These are phyloP conservation scores for Remorina albescens DNA, from an alignment of 2,797 vertebrate species.

Conservation along the genomic window DNA sequence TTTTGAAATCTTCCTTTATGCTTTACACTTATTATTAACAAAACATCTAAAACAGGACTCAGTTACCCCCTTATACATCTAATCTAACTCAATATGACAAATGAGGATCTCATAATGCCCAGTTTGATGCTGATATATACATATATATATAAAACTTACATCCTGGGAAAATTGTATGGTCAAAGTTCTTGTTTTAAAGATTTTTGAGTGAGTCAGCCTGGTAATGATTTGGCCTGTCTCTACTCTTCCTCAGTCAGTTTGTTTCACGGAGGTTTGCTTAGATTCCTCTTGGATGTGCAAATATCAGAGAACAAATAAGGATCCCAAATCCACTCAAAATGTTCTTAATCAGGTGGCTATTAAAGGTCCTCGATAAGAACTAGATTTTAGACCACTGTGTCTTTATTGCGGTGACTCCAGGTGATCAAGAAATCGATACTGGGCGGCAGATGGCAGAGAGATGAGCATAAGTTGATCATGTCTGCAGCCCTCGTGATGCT, in stretches of 20 bases:
- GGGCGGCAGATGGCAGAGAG: not conserved
- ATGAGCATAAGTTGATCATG: constrained; percentile 14
- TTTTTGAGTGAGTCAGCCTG: not conserved
- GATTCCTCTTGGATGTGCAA: not conserved
- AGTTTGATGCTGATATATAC: too few species aligned
- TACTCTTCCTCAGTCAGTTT: not conserved
- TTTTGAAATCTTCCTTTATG: not conserved
- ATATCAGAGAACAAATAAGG: not conserved
- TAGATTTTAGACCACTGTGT: not conserved
- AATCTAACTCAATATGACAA: not conserved
- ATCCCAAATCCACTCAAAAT: constrained; percentile 59
- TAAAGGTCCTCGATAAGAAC: constrained; percentile 25
- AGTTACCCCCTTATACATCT: not conserved
- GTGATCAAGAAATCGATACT: constrained; percentile 51
- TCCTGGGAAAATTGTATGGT: not conserved
- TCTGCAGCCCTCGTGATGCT: constrained; percentile 20
- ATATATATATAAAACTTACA: not conserved
- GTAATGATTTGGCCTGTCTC: constrained; percentile 1
- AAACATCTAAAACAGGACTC: not conserved
- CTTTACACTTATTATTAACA: not conserved
- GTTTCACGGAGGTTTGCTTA: not conserved
- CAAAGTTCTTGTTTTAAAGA: not conserved
- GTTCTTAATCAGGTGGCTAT: constrained; percentile 28
- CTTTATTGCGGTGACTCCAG: constrained; percentile 5
- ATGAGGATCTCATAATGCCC: not conserved